Evolutionary conservation across 2,888 invertebrate species (phyloP), one percentile per base, ranked within the genome.

Genomic region (Tachystola acroxantha): DNA sequence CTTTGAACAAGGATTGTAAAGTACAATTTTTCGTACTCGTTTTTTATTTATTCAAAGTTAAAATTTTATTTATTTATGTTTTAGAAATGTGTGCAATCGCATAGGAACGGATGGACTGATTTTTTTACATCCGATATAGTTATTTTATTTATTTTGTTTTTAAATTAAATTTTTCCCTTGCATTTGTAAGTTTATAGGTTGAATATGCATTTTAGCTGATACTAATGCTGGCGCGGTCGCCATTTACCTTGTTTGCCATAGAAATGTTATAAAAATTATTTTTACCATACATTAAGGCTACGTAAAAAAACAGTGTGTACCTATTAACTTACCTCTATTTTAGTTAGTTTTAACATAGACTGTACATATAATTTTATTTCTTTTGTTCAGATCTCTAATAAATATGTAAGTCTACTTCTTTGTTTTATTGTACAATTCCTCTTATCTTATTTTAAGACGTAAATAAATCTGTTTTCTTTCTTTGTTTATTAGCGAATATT

Each of bases 301-400:
- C 64, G 69, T 73, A 71, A 76, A 60, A 64, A 71, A 71, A 66
- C 68, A 70, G 85, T 79, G 81, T 87, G 87, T 85, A 85, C 82
- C 85, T 82, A 82, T 82, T 86, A 79, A 85, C 84, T 84, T 84
- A 85, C 82, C 67, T 81, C 58, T 84, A 80, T 78, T 84, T 84
- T 86, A 87, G 80, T 86, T 87, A 86, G 81, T 84, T 85, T 78
- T 86, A 88, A 87, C 81, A 85, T 86, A 85, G 86, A 86, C 87
- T 88, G 88, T 88, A 88, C 87, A 88, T 88, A 88, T 88, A 84
- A 87, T 88, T 88, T 87, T 80, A 87, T 85, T 87, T 87, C 85
- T 81, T 87, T 84, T 87, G 87, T 88, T 88, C 87, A 88, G 88
- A 88, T 88, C 88, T 88, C 88, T 88, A 88, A 88, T 88, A 88